These are phyloP conservation scores for Drosophila ambigua DNA, from an alignment of 1,140 invertebrate species.

Conservation along the genomic window DNA sequence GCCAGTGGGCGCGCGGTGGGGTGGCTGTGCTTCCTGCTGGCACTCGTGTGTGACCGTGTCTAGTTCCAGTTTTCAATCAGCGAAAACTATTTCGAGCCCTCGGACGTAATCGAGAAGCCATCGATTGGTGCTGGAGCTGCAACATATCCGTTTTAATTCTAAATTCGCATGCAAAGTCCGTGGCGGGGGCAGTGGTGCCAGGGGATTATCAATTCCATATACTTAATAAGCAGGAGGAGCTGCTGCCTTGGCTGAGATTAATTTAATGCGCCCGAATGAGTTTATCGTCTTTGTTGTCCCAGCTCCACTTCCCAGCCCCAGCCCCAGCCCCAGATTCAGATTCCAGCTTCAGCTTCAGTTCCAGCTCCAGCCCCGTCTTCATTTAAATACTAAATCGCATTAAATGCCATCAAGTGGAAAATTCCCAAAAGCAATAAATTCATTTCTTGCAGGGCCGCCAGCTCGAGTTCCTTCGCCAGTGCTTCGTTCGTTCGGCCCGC, in stretches of 20 bases:
- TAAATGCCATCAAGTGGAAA: conserved; percentile 82
- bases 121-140: no score
- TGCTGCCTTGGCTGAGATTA: conserved; percentile 62
- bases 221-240: conserved; percentile 3
- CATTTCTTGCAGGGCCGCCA: conserved; percentile 51
- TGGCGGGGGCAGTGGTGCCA: neutral
- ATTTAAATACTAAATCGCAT: conserved; percentile 83
- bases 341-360: conserved; percentile 6
- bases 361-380: conserved; percentile 46
- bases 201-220: conserved; percentile 24
- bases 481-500: conserved; percentile 7
- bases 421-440: conserved; percentile 82
- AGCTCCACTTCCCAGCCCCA: conserved; percentile 9
- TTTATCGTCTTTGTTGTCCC: conserved; percentile 78
- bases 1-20: neutral
- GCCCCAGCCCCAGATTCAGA: neutral
- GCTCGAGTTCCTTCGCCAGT: neutral
- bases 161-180: neutral
- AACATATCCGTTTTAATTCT: neutral
- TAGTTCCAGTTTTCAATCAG: conserved; percentile 63
- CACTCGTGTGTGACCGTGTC: conserved; percentile 67
- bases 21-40: conserved; percentile 11
- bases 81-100: conserved; percentile 49
- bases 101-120: neutral
- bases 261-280: conserved; percentile 76